phyloP scores from a whole-genome alignment of 2,888 invertebrate genomes.

The Drosophila pegasa region DNA sequence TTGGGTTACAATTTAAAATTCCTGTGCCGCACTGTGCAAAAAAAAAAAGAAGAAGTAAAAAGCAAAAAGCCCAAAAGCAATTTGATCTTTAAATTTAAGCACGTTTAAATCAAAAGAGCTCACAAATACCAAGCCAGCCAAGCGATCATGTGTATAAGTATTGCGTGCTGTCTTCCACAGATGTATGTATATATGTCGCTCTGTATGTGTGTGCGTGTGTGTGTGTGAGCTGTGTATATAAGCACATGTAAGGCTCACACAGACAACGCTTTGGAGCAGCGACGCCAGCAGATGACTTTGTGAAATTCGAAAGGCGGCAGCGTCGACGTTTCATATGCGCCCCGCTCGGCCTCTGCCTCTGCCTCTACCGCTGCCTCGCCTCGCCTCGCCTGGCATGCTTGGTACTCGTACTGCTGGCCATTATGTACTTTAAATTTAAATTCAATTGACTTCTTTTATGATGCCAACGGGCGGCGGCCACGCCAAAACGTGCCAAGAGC shows the following conservation, averaged over 20 bases:
- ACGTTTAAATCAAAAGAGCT: slow-evolving; percentile 78
- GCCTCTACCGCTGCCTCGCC: neutral
- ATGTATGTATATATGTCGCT: slow-evolving; percentile 16
- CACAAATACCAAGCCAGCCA: slow-evolving; percentile 53
- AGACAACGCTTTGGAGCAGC: slow-evolving; percentile 51
- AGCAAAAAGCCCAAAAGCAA: slow-evolving; percentile 54
- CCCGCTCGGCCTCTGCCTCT: neutral
- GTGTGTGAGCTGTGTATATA: slow-evolving; percentile 39
- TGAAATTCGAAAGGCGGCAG: slow-evolving; percentile 78
- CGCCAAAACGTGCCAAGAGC: slow-evolving; percentile 75
- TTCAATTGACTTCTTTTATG: slow-evolving; percentile 81
- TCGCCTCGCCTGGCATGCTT: neutral
- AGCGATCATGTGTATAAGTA: slow-evolving; percentile 51
- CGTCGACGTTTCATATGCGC: slow-evolving; percentile 34
- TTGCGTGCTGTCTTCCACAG: slow-evolving; percentile 45
- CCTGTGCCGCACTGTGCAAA: slow-evolving; percentile 50
- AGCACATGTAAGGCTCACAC: slow-evolving; percentile 64
- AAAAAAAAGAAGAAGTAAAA: neutral
- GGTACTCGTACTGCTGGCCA: slow-evolving; percentile 58
- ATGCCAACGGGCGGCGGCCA: slow-evolving; percentile 77
- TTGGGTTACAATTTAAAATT: slow-evolving; percentile 67
- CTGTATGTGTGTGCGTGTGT: slow-evolving; percentile 15
- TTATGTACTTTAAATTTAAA: slow-evolving; percentile 81
- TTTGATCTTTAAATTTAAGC: slow-evolving; percentile 80
- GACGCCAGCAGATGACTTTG: slow-evolving; percentile 74